Percentiles rank a stretch among this genome's conserved stretches.
These are phyloP conservation scores for Prosopocoilus inquinatus DNA, from an alignment of 2,888 invertebrate species.

Conservation along the genomic window DNA sequence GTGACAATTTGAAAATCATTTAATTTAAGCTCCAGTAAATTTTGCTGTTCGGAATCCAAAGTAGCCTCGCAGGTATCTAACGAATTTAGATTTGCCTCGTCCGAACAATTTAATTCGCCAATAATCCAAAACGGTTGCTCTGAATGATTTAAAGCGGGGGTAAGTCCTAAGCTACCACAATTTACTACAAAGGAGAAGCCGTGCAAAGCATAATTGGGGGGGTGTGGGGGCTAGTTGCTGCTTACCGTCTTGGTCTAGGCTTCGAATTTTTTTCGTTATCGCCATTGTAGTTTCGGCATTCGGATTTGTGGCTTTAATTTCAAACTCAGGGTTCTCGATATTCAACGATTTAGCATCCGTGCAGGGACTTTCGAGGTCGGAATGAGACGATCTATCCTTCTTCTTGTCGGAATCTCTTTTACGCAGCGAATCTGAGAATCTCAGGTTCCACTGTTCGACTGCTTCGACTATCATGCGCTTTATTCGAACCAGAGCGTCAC, in stretches of 20 bases:
- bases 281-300: constrained; percentile 18
- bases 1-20: too few relatives aligned
- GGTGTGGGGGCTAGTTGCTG: constrained; percentile 32
- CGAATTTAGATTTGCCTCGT: too few relatives aligned
- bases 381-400: constrained; percentile 31
- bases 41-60: too few relatives aligned
- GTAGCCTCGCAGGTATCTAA: too few relatives aligned
- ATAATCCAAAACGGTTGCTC: too few relatives aligned
- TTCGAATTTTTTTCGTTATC: constrained; percentile 52
- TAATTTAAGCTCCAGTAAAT: too few relatives aligned
- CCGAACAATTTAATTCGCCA: too few relatives aligned
- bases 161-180: background rate
- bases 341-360: constrained; percentile 36
- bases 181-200: background rate
- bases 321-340: constrained; percentile 16
- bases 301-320: constrained; percentile 5
- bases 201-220: background rate
- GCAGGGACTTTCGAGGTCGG: constrained; percentile 37
- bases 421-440: constrained; percentile 49
- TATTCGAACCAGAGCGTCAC: constrained; percentile 62
- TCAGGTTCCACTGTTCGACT: constrained; percentile 68
- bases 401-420: constrained; percentile 44
- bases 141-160: too few relatives aligned
- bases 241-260: constrained; percentile 47
- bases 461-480: constrained; percentile 69